Percentiles rank a stretch among this genome's conserved stretches.
Conservation (phyloP, 2,888 invertebrate species). For the Noctua janthina region DNA sequence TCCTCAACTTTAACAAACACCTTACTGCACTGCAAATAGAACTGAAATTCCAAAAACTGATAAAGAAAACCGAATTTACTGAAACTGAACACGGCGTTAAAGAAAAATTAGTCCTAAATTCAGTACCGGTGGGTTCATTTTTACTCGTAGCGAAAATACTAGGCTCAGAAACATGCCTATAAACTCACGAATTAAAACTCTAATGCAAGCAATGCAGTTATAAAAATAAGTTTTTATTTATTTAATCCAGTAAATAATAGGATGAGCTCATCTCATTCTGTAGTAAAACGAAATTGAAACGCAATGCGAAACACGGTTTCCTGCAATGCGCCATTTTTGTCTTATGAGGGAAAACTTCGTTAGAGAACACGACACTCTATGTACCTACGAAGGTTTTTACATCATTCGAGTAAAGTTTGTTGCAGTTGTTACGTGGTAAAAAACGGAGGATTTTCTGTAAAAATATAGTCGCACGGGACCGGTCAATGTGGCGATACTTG, state of each 20-base stretch:
- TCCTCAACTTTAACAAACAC: background rate
- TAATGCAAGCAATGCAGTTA: background rate
- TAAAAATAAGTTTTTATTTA: conserved; percentile 14
- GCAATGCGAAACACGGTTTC: conserved; percentile 48
- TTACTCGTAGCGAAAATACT: background rate
- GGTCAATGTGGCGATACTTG: no score
- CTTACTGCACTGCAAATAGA: background rate
- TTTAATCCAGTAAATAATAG: conserved; percentile 12
- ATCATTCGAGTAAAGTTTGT: conserved; percentile 1
- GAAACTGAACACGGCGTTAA: background rate
- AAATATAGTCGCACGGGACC: background rate
- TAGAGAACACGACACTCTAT: conserved; percentile 10
- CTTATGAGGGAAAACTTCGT: conserved; percentile 36
- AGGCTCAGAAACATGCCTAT: background rate
- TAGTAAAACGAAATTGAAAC: conserved; percentile 29
- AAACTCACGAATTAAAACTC: conserved; percentile 14
- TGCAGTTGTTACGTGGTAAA: background rate
- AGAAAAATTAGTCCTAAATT: conserved; percentile 16
- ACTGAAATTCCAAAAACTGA: conserved; percentile 11
- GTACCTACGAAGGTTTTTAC: conserved; percentile 3
- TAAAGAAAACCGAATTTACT: background rate
- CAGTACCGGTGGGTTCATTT: background rate
- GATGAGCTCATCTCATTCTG: background rate
- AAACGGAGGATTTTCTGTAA: no score
- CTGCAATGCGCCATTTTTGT: conserved; percentile 67